A percentile compares a stretch with the other conserved stretches of the same genome.
Conservation (phyloP, 2,797 vertebrate species). For the Poecilia velifera region DNA sequence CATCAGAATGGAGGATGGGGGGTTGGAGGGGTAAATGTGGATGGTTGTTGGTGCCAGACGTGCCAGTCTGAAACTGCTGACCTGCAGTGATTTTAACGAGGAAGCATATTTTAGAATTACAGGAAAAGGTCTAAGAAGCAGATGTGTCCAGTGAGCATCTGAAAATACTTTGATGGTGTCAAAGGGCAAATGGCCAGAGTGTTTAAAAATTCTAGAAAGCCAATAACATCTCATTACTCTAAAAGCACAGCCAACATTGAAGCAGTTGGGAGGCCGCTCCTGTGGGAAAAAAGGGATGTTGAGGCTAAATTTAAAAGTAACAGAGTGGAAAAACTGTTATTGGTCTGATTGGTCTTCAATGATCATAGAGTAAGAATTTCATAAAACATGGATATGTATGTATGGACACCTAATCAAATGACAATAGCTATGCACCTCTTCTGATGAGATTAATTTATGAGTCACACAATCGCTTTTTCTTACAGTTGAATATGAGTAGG, state of each 20-base stretch:
- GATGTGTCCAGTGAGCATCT: background rate
- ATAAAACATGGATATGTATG: background rate
- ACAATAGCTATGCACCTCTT: no score
- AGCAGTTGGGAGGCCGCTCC: background rate
- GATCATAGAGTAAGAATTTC: background rate
- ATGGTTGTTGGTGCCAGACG: background rate
- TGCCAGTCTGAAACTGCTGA: background rate
- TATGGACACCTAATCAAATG: no score
- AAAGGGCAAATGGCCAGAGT: background rate
- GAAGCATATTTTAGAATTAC: background rate
- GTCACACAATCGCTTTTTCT: no score
- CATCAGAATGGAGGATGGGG: background rate
- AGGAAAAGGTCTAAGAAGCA: background rate
- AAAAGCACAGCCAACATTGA: background rate
- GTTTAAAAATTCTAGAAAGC: background rate
- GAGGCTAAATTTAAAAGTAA: background rate
- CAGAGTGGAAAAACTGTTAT: background rate
- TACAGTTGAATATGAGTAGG: no score
- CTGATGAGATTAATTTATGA: no score
- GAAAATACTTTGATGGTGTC: background rate
- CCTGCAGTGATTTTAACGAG: background rate
- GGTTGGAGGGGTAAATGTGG: background rate
- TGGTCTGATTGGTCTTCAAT: background rate
- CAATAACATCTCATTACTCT: background rate
- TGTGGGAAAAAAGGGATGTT: background rate